Evolutionary conservation across 2,113 vertebrate species (phyloP), one percentile per base, ranked within the genome.

Genomic region (Hemiprocne comata): DNA sequence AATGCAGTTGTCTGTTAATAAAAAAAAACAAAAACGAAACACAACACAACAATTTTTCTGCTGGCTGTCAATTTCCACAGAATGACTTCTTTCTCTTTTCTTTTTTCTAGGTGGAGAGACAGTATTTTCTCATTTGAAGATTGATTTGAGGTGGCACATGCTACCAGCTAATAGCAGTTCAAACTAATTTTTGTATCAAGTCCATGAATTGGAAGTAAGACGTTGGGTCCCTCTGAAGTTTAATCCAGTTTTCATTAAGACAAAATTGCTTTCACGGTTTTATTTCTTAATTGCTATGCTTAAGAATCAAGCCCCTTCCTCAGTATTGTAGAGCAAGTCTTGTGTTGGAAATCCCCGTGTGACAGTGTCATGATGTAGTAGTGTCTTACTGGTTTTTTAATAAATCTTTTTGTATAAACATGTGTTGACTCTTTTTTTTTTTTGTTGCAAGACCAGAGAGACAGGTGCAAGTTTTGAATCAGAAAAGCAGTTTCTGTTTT

Each of bases 61-160:
- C 87, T 4, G 8, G 54, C 64, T 96, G 23, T 71, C 55, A 77
- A 2, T 34, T 85, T 96, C 71, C 93, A 85, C 50, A 66, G 91
- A 92, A 92, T 98, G 97, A 98, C 96, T 94, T 77, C 33, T 93
- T 78, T 90, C 81, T 96, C 90, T 97, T 96, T 95, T 98, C 98
- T 99, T 98, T 98, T 97, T 97, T 98, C 77, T 97, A 99, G 99
- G 98, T 98, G 98, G 98, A 97, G 98, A 97, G 58, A 94, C 98
- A 98, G 98, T 98, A 98, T 98, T 98, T 97, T 98, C 98, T 98
- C 98, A 98, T 96, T 98, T 95, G 98, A 98, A 98, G 98, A 98
- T 94, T 97, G 95, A 97, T 97, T 98, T 98, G 98, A 98, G 98
- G 98, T 98, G 98, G 98, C 98, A 97, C 94, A 74, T 97, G 98